phyloP scores from a whole-genome alignment of 2,888 invertebrate species.

The Dynastes maya region DNA sequence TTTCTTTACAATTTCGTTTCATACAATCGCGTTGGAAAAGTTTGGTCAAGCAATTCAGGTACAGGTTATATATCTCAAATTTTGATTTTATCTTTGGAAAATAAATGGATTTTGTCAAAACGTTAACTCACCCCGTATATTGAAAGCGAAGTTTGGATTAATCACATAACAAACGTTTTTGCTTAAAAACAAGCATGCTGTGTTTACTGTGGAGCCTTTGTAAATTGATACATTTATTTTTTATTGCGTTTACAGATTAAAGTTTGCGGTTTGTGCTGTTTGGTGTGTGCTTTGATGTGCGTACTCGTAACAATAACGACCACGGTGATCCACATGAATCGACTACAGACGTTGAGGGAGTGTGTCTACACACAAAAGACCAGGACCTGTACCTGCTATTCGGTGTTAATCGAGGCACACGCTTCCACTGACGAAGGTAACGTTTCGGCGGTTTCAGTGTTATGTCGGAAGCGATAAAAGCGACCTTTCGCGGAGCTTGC shows the following conservation, averaged over 20 bases:
- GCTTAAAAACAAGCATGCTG: too few relatives aligned
- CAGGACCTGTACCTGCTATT: conserved; percentile 85
- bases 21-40: too few relatives aligned
- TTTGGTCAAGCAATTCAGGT: too few relatives aligned
- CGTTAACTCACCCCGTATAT: too few relatives aligned
- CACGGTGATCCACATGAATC: conserved; percentile 92
- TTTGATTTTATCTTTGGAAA: too few relatives aligned
- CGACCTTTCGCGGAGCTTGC: neutral
- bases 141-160: too few relatives aligned
- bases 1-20: too few relatives aligned
- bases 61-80: too few relatives aligned
- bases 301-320: conserved; percentile 92
- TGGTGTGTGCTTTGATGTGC: conserved; percentile 89
- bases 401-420: conserved; percentile 80
- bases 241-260: conserved; percentile 79
- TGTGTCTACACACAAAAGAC: conserved; percentile 89
- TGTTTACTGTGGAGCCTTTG: too few relatives aligned
- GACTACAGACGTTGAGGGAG: conserved; percentile 88
- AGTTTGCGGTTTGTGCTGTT: conserved; percentile 89
- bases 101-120: too few relatives aligned
- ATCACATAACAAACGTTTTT: too few relatives aligned
- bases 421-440: conserved; percentile 76
- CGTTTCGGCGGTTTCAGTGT: neutral
- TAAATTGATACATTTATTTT: conserved; percentile 7
- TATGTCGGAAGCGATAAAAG: conserved; percentile 21